Evolutionary conservation across 1,140 invertebrate genomes (phyloP).

Genomic region (Plutomurus gul): DNA sequence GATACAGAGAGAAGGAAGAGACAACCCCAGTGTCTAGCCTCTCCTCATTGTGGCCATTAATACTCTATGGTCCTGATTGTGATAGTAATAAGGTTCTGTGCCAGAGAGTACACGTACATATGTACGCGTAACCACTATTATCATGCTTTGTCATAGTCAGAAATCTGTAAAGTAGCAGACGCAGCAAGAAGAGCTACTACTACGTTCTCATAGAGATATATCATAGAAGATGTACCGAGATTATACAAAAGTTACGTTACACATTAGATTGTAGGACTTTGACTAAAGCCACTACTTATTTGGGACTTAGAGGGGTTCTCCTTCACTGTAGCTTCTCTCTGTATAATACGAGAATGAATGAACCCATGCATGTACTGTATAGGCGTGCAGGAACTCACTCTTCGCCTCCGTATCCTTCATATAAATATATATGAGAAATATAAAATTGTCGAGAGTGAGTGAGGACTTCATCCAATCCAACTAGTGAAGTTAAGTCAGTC

Average conservation of each 20-base stretch:
- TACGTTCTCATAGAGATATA: neutral
- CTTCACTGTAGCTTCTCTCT: neutral
- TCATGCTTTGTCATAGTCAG: neutral
- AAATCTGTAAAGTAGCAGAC: too few species aligned
- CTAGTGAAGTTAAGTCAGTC: neutral
- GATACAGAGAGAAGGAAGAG: neutral
- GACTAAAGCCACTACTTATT: conserved; percentile 32
- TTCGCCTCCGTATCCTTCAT: neutral
- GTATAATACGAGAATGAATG: neutral
- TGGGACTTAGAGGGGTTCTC: conserved; percentile 17
- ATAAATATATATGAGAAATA: neutral
- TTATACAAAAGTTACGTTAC: conserved; percentile 15
- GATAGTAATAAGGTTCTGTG: too few species aligned
- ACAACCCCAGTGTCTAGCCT: neutral
- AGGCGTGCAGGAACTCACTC: too few species aligned
- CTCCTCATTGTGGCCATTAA: conserved; percentile 4
- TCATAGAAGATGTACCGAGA: neutral
- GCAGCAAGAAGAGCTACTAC: neutral
- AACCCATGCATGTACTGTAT: neutral
- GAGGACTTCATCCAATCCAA: neutral
- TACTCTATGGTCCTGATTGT: neutral
- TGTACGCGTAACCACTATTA: neutral
- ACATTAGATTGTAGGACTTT: conserved; percentile 19
- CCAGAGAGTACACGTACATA: too few species aligned
- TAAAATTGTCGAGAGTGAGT: neutral